Evolutionary conservation across 2,797 vertebrate genomes (phyloP).

Genomic region (Gephyroberyx darwinii): DNA sequence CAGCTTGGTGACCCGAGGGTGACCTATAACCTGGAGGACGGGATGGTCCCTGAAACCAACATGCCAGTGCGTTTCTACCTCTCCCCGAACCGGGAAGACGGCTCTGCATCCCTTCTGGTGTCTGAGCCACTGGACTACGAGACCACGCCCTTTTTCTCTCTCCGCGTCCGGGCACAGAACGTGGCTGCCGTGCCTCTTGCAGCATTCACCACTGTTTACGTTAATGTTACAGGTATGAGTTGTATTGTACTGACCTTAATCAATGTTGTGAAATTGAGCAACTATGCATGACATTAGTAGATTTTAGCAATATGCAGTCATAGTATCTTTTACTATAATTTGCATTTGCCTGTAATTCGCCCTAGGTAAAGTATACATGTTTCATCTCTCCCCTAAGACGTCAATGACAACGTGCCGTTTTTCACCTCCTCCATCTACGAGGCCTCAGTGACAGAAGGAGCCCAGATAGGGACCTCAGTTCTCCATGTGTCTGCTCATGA

Average conservation of each 20-base stretch:
- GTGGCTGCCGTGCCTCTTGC: slow-evolving; percentile 89
- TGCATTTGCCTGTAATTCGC: neutral
- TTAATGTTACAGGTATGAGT: slow-evolving; percentile 88
- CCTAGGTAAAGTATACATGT: slow-evolving; percentile 12
- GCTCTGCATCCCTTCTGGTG: slow-evolving; percentile 88
- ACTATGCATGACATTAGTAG: neutral
- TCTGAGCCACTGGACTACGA: slow-evolving; percentile 92
- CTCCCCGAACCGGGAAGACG: slow-evolving; percentile 88
- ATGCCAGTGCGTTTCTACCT: slow-evolving; percentile 92
- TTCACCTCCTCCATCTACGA: slow-evolving; percentile 94
- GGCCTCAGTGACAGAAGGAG: slow-evolving; percentile 87
- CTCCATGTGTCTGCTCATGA: slow-evolving; percentile 89
- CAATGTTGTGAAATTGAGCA: neutral
- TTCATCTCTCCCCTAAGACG: slow-evolving; percentile 78
- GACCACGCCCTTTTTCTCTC: slow-evolving; percentile 84
- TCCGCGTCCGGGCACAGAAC: slow-evolving; percentile 89
- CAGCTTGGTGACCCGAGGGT: slow-evolving; percentile 88
- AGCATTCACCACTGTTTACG: slow-evolving; percentile 85
- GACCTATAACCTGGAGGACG: slow-evolving; percentile 91
- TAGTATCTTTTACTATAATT: neutral
- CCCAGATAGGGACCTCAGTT: slow-evolving; percentile 83
- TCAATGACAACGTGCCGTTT: slow-evolving; percentile 94
- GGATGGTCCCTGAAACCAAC: slow-evolving; percentile 90
- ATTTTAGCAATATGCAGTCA: neutral
- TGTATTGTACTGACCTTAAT: neutral